Base-by-base conservation (phyloP, 2,113 vertebrate genomes). In the Trichechus manatus region DNA sequence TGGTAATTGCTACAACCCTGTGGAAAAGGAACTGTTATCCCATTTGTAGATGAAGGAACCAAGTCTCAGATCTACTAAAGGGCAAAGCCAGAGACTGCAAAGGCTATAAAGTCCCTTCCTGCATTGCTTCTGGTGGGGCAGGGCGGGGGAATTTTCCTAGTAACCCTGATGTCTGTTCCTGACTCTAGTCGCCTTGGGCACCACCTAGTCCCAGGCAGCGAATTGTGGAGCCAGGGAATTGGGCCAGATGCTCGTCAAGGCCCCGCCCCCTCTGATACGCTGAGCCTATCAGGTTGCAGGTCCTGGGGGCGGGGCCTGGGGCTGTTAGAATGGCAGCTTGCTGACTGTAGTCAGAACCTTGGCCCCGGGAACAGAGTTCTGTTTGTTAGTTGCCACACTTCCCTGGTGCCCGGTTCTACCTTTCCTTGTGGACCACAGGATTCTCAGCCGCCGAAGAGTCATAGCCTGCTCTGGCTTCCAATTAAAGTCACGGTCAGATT, bases 361-460 rank as follows among this genome's bases (percentile, higher is more conserved):
- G 25, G 39, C 44, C 66, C 3, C 1, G 6, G 27, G 1, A 47
- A 47, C 42, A 15, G 74, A 33, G 31, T 23, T 31, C n/a, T 0
- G 1, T 36, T 19, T 29, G 47, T 17, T 14, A 31, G 36, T 42
- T 79, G n/a, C 42, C 36, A 39, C 25, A 83, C 50, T 92, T 22
- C 39, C 5, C 42, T 31, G 20, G 61, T 59, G 31, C 72, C 61
- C 0, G 17, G 14, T 36, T 80, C 15, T 25, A 72, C 36, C 56
- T 56, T 82, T 93, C 63, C 66, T 77, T 68, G 70, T 64, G 77
- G 78, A 81, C 75, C 39, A 89, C 39, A 47, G 93, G 33, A n/a
- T 91, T 91, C 78, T 36, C 84, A 79, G 88, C 53, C 50, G 61
- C 42, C 0, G 19, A 42, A 85, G 42, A 83, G 56, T 90, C 89